Evolutionary conservation across 2,797 vertebrate genomes (phyloP).

Genomic region (Ctenochaetus hawaiiensis): DNA sequence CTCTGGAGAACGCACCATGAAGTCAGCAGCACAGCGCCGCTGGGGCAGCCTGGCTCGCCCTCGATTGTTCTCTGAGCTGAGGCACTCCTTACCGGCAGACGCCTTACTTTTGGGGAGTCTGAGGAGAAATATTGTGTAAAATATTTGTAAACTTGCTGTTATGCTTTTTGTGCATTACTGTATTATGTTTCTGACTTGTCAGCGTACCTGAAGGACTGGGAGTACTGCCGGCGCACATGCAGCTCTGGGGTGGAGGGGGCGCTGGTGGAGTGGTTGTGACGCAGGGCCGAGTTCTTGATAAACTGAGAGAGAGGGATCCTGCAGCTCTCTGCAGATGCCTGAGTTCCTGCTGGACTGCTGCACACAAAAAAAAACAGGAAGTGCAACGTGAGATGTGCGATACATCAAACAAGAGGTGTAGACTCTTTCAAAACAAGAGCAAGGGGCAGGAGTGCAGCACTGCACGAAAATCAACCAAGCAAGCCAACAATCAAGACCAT

Average conservation of each 20-base stretch:
- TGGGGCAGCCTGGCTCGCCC: conserved; percentile 82
- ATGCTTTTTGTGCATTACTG: neutral
- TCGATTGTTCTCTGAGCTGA: conserved; percentile 69
- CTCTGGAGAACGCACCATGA: conserved; percentile 82
- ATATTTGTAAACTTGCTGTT: neutral
- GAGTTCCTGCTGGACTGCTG: conserved; percentile 86
- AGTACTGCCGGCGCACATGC: conserved; percentile 85
- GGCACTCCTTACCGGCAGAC: conserved; percentile 61
- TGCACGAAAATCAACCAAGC: neutral
- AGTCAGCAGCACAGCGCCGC: conserved; percentile 82
- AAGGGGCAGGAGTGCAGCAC: neutral
- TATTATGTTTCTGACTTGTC: neutral
- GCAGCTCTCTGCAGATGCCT: conserved; percentile 71
- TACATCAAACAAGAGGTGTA: neutral
- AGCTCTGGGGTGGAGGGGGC: conserved; percentile 90
- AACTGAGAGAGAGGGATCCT: conserved; percentile 80
- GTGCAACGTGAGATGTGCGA: conserved; percentile 4
- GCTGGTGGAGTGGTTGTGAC: conserved; percentile 84
- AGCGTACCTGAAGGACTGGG: conserved; percentile 89
- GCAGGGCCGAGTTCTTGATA: conserved; percentile 78
- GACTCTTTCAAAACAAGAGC: neutral
- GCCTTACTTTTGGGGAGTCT: conserved; percentile 85
- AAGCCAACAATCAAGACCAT: too few relatives aligned
- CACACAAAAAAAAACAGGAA: conserved; percentile 33
- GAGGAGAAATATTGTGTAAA: conserved; percentile 23